Evolutionary conservation across 1,140 invertebrate genomes (phyloP).

Genomic region (Drosophila bipectinata): DNA sequence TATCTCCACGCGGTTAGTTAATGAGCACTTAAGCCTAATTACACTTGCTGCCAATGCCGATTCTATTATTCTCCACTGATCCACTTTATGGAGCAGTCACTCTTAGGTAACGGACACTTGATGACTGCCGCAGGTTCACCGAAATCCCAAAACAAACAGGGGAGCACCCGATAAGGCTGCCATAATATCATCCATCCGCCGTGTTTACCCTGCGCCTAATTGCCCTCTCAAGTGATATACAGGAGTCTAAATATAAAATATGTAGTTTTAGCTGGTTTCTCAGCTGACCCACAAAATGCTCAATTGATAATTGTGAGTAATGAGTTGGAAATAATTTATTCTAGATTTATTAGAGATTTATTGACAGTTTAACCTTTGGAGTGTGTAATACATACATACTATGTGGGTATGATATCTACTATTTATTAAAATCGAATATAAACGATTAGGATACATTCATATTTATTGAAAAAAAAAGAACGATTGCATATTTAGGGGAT

Average conservation of each 20-base stretch:
- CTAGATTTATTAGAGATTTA: constrained; percentile 9
- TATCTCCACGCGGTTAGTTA: constrained; percentile 25
- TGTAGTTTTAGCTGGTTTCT: constrained; percentile 1
- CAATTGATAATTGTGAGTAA: neutral
- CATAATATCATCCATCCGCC: constrained; percentile 22
- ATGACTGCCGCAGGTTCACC: constrained; percentile 24
- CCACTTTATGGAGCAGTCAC: constrained; percentile 25
- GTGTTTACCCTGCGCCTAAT: constrained; percentile 27
- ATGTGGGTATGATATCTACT: too few species aligned
- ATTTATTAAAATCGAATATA: too few species aligned
- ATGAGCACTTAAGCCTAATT: constrained; percentile 24
- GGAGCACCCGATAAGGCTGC: constrained; percentile 31
- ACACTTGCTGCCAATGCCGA: constrained; percentile 39
- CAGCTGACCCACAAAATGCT: neutral
- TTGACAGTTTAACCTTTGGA: constrained; percentile 6
- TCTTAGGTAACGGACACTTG: constrained; percentile 40
- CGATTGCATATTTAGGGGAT: neutral
- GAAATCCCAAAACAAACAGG: constrained; percentile 20
- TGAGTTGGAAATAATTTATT: constrained; percentile 16
- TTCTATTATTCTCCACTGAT: constrained; percentile 31
- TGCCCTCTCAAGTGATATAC: constrained; percentile 45
- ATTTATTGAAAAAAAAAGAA: too few species aligned
- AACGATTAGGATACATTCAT: too few species aligned
- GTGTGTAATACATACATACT: too few species aligned
- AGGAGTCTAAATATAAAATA: constrained; percentile 22